phyloP scores from a whole-genome alignment of 1,140 invertebrate species.

The Nylanderia fulva region DNA sequence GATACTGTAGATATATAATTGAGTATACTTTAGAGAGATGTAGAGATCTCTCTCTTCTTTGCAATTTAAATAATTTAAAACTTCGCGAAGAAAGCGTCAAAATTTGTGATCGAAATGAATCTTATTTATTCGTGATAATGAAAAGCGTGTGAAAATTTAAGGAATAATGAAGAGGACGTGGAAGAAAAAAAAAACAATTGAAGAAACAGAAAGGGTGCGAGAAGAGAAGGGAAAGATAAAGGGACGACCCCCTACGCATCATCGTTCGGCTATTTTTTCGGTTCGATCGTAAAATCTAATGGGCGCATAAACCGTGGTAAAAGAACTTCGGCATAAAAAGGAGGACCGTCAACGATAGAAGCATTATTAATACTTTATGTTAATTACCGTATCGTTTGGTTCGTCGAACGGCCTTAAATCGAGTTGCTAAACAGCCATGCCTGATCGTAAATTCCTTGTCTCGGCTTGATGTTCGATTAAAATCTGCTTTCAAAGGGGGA shows the following conservation, averaged over 20 bases:
- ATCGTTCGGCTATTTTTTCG: slow-evolving; percentile 81
- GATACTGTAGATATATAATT: no score
- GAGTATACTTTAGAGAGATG: not conserved
- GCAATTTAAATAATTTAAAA: not conserved
- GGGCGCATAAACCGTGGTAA: slow-evolving; percentile 84
- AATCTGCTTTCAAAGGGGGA: slow-evolving; percentile 81
- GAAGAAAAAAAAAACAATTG: slow-evolving; percentile 45
- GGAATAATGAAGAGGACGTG: slow-evolving; percentile 26
- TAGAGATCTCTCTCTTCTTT: no score
- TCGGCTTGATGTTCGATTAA: slow-evolving; percentile 81
- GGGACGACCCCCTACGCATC: slow-evolving; percentile 72
- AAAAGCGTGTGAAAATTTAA: slow-evolving; percentile 1
- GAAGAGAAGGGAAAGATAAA: slow-evolving; percentile 64
- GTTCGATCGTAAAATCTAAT: slow-evolving; percentile 85
- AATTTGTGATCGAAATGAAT: not conserved
- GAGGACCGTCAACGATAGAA: slow-evolving; percentile 78
- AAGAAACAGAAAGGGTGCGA: slow-evolving; percentile 7
- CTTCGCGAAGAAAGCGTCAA: not conserved
- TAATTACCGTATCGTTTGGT: slow-evolving; percentile 83
- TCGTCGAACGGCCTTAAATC: slow-evolving; percentile 81
- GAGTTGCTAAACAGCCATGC: slow-evolving; percentile 78
- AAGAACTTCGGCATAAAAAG: slow-evolving; percentile 81
- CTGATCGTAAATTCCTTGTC: slow-evolving; percentile 82
- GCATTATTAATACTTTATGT: slow-evolving; percentile 86
- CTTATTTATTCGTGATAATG: slow-evolving; percentile 16